Base-by-base conservation (phyloP, 1,140 invertebrate genomes). In the Muscidifurax raptorellus region DNA sequence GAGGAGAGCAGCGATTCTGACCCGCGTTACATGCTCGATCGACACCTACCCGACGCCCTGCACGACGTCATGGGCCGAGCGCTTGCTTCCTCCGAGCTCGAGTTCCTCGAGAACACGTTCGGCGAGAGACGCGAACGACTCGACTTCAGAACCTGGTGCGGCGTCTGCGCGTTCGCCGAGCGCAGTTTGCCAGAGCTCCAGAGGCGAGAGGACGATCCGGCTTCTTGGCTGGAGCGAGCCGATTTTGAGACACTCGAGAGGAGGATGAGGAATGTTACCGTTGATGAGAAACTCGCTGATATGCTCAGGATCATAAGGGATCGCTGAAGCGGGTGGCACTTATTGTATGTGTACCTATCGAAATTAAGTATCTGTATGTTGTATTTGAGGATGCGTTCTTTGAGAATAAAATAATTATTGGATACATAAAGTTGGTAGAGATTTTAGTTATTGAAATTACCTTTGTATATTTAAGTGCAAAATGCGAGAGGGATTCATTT, bases 141-240 rank as follows among this genome's bases (percentile, higher is more conserved):
- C 27, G 94, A 95, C 89, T 96, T 95, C 88, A 93, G 95, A 67
- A 94, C 93, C 4, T 96, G 95, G 94, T 95, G 95, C 87, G 95
- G 95, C 15, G 89, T 96, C 25, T 96, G 95, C 87, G 95, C 95
- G 0, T 90, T 95, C 7, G 95, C 94, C 86, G 96, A 96, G 89
- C 91, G 96, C 81, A 88, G 95, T 67, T 90, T 95, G 6, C 94
- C 94, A 32, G 89, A 93, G 22, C 91, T 94, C n/a, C 92, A 92
- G 5, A 87, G 90, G 0, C 90, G 92, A 66, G 90, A 93, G 0
- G 88, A 90, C 27, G 94, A 95, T 91, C 94, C 94, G 22, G 93
- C 94, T 2, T 77, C 86, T 4, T 93, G 91, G 91, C 88, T 93
- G 10, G 92, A 93, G 64, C 87, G 85, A 18, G 89, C 89, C 0